These are phyloP conservation scores for Antechinus flavipes DNA, from an alignment of 2,113 vertebrate genomes.

Conservation along the genomic window DNA sequence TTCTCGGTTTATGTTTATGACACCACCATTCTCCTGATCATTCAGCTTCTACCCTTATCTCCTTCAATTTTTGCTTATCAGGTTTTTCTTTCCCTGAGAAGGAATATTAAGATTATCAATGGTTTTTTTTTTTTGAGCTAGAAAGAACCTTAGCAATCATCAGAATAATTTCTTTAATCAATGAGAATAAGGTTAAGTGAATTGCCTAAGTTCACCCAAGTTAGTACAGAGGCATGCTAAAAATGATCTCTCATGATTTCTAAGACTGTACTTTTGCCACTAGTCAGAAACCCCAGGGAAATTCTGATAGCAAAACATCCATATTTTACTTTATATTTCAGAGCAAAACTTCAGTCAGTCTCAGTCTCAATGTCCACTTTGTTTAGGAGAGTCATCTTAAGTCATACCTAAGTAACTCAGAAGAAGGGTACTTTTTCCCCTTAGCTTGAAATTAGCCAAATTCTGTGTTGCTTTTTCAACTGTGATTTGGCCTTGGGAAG, in stretches of 20 bases:
- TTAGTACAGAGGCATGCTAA: background rate
- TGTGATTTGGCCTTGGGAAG: background rate
- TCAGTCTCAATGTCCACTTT: background rate
- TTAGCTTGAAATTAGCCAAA: background rate
- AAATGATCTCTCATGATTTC: background rate
- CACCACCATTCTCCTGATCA: background rate
- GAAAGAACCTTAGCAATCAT: background rate
- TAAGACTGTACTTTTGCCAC: background rate
- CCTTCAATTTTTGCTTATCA: background rate
- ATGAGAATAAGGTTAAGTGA: background rate
- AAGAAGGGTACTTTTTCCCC: background rate
- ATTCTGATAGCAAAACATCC: background rate
- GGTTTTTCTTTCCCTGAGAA: background rate
- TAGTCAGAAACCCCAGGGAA: background rate
- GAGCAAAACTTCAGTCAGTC: background rate
- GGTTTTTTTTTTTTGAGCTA: background rate
- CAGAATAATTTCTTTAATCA: background rate
- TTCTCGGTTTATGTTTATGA: background rate
- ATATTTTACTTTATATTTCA: background rate
- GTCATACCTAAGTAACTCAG: background rate
- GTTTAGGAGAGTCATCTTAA: background rate
- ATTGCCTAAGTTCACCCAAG: background rate
- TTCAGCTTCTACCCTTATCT: background rate
- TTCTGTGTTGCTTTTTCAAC: background rate
- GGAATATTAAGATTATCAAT: background rate